Conservation (phyloP, 2,797 vertebrate species). For the Streptopelia turtur region DNA sequence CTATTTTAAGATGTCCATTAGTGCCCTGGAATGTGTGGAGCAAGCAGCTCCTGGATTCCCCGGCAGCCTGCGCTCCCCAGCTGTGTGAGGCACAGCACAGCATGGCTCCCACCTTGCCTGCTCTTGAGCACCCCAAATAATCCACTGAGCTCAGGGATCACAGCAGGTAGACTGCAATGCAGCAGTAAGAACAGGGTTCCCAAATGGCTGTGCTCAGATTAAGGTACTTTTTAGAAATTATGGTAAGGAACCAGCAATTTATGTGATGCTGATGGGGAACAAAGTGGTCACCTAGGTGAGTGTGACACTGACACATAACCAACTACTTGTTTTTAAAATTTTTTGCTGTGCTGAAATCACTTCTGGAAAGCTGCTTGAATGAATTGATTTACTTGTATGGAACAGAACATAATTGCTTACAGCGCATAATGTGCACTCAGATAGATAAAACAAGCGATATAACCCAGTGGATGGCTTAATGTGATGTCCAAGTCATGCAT, state of each 20-base stretch:
- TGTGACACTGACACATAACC: not conserved
- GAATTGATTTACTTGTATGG: slow-evolving; percentile 50
- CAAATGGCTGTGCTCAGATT: not conserved
- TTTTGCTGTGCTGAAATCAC: slow-evolving; percentile 24
- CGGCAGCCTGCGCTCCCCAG: accelerated
- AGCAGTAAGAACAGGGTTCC: not conserved
- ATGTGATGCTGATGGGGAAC: not conserved
- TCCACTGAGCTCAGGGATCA: not conserved
- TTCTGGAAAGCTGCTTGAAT: slow-evolving; percentile 36
- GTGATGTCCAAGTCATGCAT: slow-evolving; percentile 57
- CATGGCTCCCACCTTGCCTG: not conserved
- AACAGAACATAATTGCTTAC: slow-evolving; percentile 56
- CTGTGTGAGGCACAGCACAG: accelerated
- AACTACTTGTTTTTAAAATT: slow-evolving; percentile 21
- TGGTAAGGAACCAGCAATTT: not conserved
- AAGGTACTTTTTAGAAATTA: slow-evolving; percentile 22
- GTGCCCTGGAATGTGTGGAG: not conserved
- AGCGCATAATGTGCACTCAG: slow-evolving; percentile 30
- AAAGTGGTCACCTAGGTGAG: not conserved
- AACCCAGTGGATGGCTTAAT: slow-evolving; percentile 54
- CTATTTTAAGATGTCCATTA: slow-evolving; percentile 59
- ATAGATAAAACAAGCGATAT: slow-evolving; percentile 59
- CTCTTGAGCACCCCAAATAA: not conserved
- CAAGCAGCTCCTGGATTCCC: not conserved
- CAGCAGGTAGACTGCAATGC: not conserved